Evolutionary conservation across 2,888 invertebrate species (phyloP), one percentile per base, ranked within the genome.

Genomic region (Heteropelma amictum): DNA sequence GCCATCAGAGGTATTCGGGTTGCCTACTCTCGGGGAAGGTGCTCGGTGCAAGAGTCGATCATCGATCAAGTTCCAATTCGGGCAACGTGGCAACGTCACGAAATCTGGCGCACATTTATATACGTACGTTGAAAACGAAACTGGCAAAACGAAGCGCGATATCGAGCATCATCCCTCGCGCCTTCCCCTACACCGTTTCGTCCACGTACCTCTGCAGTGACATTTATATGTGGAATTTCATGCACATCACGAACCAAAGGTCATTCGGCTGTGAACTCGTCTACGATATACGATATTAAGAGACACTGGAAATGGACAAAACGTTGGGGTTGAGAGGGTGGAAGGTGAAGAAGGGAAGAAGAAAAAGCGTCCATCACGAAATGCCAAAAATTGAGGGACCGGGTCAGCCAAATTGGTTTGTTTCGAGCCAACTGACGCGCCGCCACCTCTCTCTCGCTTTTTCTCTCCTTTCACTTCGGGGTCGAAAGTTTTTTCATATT

Each of bases 41-140:
- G 28, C 19, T 19, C 23, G 33, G 35, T 33, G 33, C 19, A 33
- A 7, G 47, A 47, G 38, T 17, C 45, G 69, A 60, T 67, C 74
- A 77, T 77, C 77, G 70, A 77, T 77, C 77, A 77, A 54, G 77
- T 63, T 74, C 70, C 56, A 77, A 70, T 70, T 74, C 65, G 40
- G 56, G 71, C 51, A 63, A 42, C 35, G 51, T 45, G 42, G 61
- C 61, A 75, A 63, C 42, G 19, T 40, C 56, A 38, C 30, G 56
- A 63, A 68, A 75, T 75, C 47, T 23, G 40, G 56, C 56, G n/a
- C n/a, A n/a, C 49, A 54, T 47, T 17, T 35, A n/a, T 35, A 28
- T 42, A 49, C n/a, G 40, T 12, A 21, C 35, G 51, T 74, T 35
- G 53, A 47, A 45, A 30, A 40, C 33, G 42, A 23, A 5, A 61